phyloP scores from a whole-genome alignment of 2,113 vertebrate species.

The Oophaga pumilio region DNA sequence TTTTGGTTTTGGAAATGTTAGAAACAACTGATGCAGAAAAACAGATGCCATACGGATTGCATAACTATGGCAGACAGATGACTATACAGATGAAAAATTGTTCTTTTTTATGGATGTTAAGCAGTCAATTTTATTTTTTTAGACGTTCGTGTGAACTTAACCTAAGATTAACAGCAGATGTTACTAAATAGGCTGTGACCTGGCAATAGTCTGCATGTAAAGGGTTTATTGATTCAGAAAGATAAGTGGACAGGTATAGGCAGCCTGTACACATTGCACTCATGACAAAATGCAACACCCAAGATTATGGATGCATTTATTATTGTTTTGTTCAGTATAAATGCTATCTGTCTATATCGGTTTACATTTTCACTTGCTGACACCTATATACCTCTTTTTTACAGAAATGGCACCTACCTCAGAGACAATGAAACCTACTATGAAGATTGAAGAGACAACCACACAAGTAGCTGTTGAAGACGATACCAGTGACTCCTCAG shows the following conservation, averaged over 20 bases:
- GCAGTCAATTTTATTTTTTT: too few species aligned
- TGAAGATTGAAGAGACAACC: slow-evolving; percentile 79
- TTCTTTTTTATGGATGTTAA: too few species aligned
- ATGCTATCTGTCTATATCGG: neutral
- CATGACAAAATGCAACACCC: neutral
- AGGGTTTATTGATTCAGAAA: neutral
- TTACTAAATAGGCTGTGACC: too few species aligned
- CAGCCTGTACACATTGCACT: neutral
- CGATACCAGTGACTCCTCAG: slow-evolving; percentile 73
- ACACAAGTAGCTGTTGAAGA: slow-evolving; percentile 74
- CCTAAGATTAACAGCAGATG: too few species aligned
- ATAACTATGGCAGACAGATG: too few species aligned
- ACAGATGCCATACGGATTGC: too few species aligned
- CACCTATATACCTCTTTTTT: slow-evolving; percentile 26
- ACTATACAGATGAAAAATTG: too few species aligned
- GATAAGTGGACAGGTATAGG: slow-evolving; percentile 1
- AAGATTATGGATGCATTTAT: neutral
- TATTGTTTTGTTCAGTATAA: neutral
- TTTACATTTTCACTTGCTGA: neutral
- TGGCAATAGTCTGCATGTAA: neutral
- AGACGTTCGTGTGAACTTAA: too few species aligned
- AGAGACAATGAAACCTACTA: slow-evolving; percentile 84
- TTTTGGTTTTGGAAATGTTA: too few species aligned
- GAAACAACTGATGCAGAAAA: too few species aligned
- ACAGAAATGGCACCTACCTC: slow-evolving; percentile 84